A percentile compares a stretch with the other conserved stretches of the same genome.
Evolutionary conservation across 2,888 invertebrate species (phyloP).

Genomic region (Morpho helenor): DNA sequence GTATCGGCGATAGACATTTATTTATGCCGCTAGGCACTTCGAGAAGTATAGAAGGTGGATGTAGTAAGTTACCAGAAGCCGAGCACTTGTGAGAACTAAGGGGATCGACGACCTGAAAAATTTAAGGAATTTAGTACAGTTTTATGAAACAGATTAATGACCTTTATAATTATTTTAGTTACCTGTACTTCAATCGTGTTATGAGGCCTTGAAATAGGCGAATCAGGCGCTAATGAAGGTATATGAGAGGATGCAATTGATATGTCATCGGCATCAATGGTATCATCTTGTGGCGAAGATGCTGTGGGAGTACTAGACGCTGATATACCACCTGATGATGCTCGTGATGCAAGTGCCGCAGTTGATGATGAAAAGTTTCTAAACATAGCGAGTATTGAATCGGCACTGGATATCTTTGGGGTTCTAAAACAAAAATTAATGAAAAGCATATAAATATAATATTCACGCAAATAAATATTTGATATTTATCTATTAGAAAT

Average conservation of each 20-base stretch:
- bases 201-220: conserved; percentile 73
- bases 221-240: conserved; percentile 81
- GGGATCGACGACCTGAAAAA: conserved; percentile 81
- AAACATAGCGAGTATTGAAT: conserved; percentile 89
- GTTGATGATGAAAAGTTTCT: conserved; percentile 85
- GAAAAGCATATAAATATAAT: not conserved
- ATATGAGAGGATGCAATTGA: conserved; percentile 83
- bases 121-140: conserved; percentile 4
- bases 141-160: not conserved
- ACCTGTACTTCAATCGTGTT: conserved; percentile 74
- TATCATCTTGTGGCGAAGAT: conserved; percentile 86
- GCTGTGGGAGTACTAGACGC: conserved; percentile 86
- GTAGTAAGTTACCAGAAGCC: conserved; percentile 79
- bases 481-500: not conserved
- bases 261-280: conserved; percentile 84
- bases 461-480: not conserved
- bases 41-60: conserved; percentile 86
- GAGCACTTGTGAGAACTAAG: conserved; percentile 82
- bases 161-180: conserved; percentile 7
- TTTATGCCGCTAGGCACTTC: conserved; percentile 87
- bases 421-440: conserved; percentile 46
- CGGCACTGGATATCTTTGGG: conserved; percentile 86
- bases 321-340: conserved; percentile 81
- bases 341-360: conserved; percentile 78
- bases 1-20: conserved; percentile 89